Evolutionary conservation across 2,888 invertebrate species (phyloP).

Genomic region (Balanococcus diminutus): DNA sequence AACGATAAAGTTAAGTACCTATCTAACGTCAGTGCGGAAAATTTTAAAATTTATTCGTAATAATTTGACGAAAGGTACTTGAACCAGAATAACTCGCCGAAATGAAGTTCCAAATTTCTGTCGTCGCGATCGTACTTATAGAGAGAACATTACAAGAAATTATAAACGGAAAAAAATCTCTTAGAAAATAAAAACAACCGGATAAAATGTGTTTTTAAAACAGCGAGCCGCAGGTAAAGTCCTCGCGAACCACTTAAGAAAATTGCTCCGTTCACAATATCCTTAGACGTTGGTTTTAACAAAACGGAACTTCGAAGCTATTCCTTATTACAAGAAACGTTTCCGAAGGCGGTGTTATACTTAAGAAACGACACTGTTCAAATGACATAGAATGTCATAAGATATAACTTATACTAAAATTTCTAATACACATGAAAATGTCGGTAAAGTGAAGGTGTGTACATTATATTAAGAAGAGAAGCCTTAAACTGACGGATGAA

Average conservation of each 20-base stretch:
- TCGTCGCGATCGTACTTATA: background rate
- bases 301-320: conserved; percentile 28
- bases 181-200: background rate
- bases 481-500: conserved; percentile 15
- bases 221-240: conserved; percentile 41
- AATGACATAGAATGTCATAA: conserved; percentile 47
- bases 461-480: conserved; percentile 48
- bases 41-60: background rate
- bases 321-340: conserved; percentile 45
- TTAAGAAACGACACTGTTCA: conserved; percentile 36
- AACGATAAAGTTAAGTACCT: background rate
- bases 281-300: conserved; percentile 16
- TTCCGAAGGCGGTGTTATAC: conserved; percentile 45
- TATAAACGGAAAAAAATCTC: background rate
- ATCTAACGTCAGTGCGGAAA: background rate
- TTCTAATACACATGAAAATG: conserved; percentile 51
- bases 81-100: background rate
- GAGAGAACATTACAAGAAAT: background rate
- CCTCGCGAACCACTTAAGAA: conserved; percentile 45
- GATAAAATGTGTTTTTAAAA: conserved; percentile 34
- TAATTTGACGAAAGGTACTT: background rate
- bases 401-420: conserved; percentile 50
- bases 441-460: conserved; percentile 25
- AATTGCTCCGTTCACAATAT: conserved; percentile 13
- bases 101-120: background rate